Evolutionary conservation across 2,888 invertebrate genomes (phyloP).

Genomic region (Periphyllus acericola): DNA sequence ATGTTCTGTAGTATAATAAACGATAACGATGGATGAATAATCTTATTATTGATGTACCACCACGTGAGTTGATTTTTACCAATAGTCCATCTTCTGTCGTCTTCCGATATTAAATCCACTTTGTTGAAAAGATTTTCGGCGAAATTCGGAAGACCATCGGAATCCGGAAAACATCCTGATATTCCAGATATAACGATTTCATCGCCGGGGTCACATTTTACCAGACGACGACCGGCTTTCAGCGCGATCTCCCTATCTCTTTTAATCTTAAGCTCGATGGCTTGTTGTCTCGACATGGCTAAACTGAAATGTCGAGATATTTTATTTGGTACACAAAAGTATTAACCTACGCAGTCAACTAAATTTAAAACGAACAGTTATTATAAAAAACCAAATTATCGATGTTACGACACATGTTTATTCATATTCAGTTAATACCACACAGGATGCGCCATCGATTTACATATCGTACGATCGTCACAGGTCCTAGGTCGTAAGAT

Average conservation of each 20-base stretch:
- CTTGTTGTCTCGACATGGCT: slow-evolving; percentile 60
- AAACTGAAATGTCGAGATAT: background rate
- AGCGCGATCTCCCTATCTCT: slow-evolving; percentile 63
- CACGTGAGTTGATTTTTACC: slow-evolving; percentile 63
- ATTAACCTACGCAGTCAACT: background rate
- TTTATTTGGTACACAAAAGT: background rate
- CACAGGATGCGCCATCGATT: slow-evolving; percentile 55
- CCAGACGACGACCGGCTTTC: slow-evolving; percentile 70
- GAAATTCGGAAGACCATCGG: slow-evolving; percentile 78
- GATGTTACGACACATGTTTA: background rate
- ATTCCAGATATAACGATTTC: slow-evolving; percentile 77
- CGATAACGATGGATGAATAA: background rate
- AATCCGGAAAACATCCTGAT: slow-evolving; percentile 81
- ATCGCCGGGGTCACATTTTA: slow-evolving; percentile 73
- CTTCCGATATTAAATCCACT: slow-evolving; percentile 76
- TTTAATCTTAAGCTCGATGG: slow-evolving; percentile 57
- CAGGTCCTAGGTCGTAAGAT: background rate
- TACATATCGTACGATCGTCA: slow-evolving; percentile 30
- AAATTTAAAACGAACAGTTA: background rate
- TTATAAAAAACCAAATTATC: background rate
- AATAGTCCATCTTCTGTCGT: slow-evolving; percentile 68
- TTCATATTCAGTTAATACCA: slow-evolving; percentile 16
- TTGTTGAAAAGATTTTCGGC: slow-evolving; percentile 78
- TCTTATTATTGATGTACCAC: background rate
- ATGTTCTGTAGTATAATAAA: slow-evolving; percentile 67